These are phyloP conservation scores for Carassius auratus DNA, from an alignment of 2,113 vertebrate genomes.

Conservation along the genomic window DNA sequence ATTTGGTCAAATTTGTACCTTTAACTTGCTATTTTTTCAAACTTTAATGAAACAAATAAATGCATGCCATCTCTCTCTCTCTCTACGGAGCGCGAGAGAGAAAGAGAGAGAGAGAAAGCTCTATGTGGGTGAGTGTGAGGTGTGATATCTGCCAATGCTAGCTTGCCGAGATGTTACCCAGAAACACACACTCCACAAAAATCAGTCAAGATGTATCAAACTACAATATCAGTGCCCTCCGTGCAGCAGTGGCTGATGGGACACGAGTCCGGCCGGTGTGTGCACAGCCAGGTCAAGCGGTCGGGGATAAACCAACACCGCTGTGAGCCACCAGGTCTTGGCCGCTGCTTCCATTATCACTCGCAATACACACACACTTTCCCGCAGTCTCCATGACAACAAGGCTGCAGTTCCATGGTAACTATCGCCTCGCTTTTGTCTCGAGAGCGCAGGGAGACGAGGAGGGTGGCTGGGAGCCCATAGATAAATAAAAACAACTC, in stretches of 20 bases:
- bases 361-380: conserved; percentile 54
- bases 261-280: conserved; percentile 14
- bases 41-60: no score
- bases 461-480: conserved; percentile 59
- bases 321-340: conserved; percentile 59
- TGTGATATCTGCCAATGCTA: conserved; percentile 16
- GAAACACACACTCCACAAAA: neutral
- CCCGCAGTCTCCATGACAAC: conserved; percentile 82
- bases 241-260: neutral
- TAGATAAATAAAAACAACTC: conserved; percentile 66
- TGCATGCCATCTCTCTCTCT: no score
- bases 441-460: conserved; percentile 70
- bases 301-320: conserved; percentile 50
- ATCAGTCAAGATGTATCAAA: neutral
- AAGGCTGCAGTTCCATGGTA: conserved; percentile 70
- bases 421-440: conserved; percentile 74
- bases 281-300: conserved; percentile 32
- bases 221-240: neutral
- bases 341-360: conserved; percentile 58
- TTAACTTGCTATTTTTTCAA: no score
- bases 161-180: neutral
- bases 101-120: conserved; percentile 62
- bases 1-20: no score
- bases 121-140: conserved; percentile 48
- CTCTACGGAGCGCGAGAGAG: conserved; percentile 57